Evolutionary conservation across 2,888 invertebrate genomes (phyloP).

Genomic region (Merodon equestris): DNA sequence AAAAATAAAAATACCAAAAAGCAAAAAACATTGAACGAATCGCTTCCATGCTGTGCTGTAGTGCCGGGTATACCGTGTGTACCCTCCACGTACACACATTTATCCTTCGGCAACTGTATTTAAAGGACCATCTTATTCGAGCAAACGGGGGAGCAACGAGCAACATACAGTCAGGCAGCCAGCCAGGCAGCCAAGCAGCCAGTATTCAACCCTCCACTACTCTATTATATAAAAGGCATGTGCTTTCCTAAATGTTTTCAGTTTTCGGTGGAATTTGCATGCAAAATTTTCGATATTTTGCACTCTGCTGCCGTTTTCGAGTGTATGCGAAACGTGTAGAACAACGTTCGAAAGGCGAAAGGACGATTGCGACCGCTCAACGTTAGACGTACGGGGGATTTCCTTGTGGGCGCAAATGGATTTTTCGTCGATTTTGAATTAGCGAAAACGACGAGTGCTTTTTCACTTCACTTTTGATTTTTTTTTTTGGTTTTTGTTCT

Average conservation of each 20-base stretch:
- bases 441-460: no score
- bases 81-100: slow-evolving; percentile 62
- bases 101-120: slow-evolving; percentile 68
- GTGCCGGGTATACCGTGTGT: slow-evolving; percentile 50
- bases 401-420: not conserved
- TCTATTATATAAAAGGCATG: slow-evolving; percentile 71
- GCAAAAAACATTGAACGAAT: slow-evolving; percentile 39
- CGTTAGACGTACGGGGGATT: not conserved
- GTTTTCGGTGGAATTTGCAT: slow-evolving; percentile 72
- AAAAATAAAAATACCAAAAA: slow-evolving; percentile 45
- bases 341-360: not conserved
- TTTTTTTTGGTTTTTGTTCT: not conserved
- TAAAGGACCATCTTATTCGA: slow-evolving; percentile 67
- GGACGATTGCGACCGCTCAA: no score
- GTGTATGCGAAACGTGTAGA: slow-evolving; percentile 15
- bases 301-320: slow-evolving; percentile 64
- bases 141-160: slow-evolving; percentile 60
- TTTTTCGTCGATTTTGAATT: slow-evolving; percentile 4
- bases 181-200: slow-evolving; percentile 2
- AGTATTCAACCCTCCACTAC: slow-evolving; percentile 68
- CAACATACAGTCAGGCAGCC: slow-evolving; percentile 39
- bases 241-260: slow-evolving; percentile 71
- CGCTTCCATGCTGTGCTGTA: slow-evolving; percentile 31
- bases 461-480: slow-evolving; percentile 14
- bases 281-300: slow-evolving; percentile 70